Percentiles rank a stretch among this genome's conserved stretches.
Evolutionary conservation across 2,797 vertebrate genomes (phyloP).

Genomic region (Austrolebias charrua): DNA sequence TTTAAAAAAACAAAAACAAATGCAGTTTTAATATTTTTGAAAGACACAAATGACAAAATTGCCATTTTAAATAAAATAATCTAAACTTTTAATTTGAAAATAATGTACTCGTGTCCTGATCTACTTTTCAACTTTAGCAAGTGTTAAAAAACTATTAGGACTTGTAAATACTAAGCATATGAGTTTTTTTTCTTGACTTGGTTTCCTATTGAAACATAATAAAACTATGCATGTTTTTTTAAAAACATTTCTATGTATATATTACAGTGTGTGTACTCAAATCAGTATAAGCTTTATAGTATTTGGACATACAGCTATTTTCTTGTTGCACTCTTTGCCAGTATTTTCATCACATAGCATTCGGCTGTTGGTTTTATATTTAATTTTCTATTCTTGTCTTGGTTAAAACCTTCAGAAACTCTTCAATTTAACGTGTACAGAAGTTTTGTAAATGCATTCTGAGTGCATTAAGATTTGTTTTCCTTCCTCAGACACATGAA

Average conservation of each 20-base stretch:
- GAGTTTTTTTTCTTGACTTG: constrained; percentile 71
- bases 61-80: too few species aligned
- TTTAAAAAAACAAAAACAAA: too few species aligned
- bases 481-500: constrained; percentile 65
- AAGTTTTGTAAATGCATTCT: constrained; percentile 85
- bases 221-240: constrained; percentile 89
- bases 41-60: too few species aligned
- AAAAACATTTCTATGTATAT: constrained; percentile 85
- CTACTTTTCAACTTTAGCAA: too few species aligned
- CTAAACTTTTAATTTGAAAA: too few species aligned
- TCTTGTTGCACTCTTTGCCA: constrained; percentile 84
- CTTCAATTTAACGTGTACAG: constrained; percentile 82
- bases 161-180: constrained; percentile 26
- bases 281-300: constrained; percentile 87
- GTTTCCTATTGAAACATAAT: constrained; percentile 81
- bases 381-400: constrained; percentile 72
- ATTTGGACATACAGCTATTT: constrained; percentile 76
- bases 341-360: constrained; percentile 87
- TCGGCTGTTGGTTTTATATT: constrained; percentile 76
- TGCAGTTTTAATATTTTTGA: too few species aligned
- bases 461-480: constrained; percentile 70
- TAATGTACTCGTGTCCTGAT: too few species aligned
- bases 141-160: too few species aligned
- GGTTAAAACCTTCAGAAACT: constrained; percentile 70
- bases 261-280: constrained; percentile 82